Conservation (phyloP, 1,140 invertebrate genomes). For the Pseudomyrmex dendroicus region DNA sequence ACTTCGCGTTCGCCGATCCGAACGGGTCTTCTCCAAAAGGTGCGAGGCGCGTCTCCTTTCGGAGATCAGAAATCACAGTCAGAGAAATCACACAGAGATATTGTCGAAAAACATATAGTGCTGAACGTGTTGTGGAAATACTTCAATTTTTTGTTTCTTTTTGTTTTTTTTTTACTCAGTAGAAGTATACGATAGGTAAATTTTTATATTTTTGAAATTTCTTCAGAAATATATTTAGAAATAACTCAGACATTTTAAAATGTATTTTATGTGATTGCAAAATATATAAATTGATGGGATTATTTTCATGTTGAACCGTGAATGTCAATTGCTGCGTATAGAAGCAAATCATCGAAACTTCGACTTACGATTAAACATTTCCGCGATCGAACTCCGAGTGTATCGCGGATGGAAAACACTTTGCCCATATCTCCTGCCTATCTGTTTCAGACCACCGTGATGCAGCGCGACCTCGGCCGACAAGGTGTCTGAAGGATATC, state of each 20-base stretch:
- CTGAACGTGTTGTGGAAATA: slow-evolving; percentile 1
- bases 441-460: slow-evolving; percentile 60
- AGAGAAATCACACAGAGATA: background rate
- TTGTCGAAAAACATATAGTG: background rate
- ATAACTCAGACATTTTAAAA: no score
- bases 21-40: slow-evolving; percentile 78
- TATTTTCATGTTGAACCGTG: no score
- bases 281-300: no score
- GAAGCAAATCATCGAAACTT: background rate
- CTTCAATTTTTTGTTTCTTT: background rate
- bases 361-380: background rate
- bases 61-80: background rate
- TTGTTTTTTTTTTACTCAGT: no score
- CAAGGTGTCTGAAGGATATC: slow-evolving; percentile 60
- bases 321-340: background rate
- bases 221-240: no score
- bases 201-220: no score
- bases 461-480: slow-evolving; percentile 48
- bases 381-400: background rate
- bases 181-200: no score
- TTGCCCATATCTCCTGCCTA: slow-evolving; percentile 10
- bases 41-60: slow-evolving; percentile 25
- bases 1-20: slow-evolving; percentile 84
- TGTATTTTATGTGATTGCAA: no score
- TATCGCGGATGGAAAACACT: background rate